phyloP scores from a whole-genome alignment of 2,888 invertebrate species.

The Agrochola lota region DNA sequence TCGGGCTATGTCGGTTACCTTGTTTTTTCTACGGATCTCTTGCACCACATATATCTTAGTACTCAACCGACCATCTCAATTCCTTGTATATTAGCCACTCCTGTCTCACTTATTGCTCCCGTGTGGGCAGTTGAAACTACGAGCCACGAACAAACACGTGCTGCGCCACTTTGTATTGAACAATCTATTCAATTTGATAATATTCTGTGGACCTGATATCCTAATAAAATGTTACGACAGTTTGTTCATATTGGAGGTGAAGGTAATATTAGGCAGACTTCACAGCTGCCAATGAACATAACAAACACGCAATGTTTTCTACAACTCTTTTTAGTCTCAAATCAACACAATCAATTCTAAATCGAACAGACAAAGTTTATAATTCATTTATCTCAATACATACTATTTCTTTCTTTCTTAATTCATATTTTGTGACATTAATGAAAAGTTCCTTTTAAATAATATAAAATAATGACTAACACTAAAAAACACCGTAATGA shows the following conservation, averaged over 20 bases:
- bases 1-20: not conserved
- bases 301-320: not conserved
- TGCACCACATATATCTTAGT: not conserved
- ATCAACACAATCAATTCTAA: not conserved
- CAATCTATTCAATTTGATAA: conserved; percentile 61
- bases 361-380: not conserved
- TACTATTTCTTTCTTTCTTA: no score
- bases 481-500: no score
- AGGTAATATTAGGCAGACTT: not conserved
- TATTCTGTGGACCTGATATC: conserved; percentile 38
- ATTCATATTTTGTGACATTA: not conserved
- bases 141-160: conserved; percentile 41
- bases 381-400: no score
- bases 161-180: conserved; percentile 43
- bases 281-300: not conserved
- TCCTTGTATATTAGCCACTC: conserved; percentile 64
- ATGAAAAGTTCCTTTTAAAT: not conserved
- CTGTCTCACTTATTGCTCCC: conserved; percentile 70
- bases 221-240: conserved; percentile 34
- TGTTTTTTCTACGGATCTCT: not conserved
- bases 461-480: no score
- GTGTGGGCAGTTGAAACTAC: conserved; percentile 69
- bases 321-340: not conserved
- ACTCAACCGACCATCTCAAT: conserved; percentile 50
- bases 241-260: conserved; percentile 28